These are phyloP conservation scores for Leptopilina syphax DNA, from an alignment of 2,888 invertebrate species.

Conservation along the genomic window DNA sequence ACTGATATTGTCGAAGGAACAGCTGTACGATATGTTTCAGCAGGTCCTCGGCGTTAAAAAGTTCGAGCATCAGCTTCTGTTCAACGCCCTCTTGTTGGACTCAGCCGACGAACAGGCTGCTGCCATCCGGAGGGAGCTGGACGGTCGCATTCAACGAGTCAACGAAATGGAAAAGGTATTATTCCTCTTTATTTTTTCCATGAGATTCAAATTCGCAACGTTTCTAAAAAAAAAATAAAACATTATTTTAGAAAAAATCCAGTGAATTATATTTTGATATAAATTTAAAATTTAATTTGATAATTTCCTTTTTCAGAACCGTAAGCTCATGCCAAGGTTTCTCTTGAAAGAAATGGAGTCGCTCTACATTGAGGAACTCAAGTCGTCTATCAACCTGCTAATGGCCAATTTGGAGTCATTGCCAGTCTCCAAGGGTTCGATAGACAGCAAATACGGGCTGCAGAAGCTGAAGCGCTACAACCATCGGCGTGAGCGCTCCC, in stretches of 20 bases:
- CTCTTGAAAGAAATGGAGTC: slow-evolving; percentile 99
- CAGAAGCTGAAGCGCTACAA: slow-evolving; percentile 99
- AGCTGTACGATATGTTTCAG: slow-evolving; percentile 99
- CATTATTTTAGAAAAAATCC: no score
- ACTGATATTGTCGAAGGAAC: slow-evolving; percentile 97
- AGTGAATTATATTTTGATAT: no score
- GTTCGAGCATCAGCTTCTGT: slow-evolving; percentile 99
- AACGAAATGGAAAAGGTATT: slow-evolving; percentile 96
- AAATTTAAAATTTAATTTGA: background rate
- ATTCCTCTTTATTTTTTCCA: no score
- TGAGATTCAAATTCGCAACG: slow-evolving; percentile 53
- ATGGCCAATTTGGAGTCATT: slow-evolving; percentile 99
- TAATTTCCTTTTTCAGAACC: slow-evolving; percentile 82
- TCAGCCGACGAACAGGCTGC: slow-evolving; percentile 99
- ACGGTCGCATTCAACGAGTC: slow-evolving; percentile 97
- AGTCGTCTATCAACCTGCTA: slow-evolving; percentile 97
- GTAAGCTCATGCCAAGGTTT: slow-evolving; percentile 99
- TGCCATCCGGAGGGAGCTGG: slow-evolving; percentile 98
- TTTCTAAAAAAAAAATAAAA: background rate
- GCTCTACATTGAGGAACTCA: slow-evolving; percentile 98
- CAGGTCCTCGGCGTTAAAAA: slow-evolving; percentile 99
- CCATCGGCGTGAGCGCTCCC: slow-evolving; percentile 81
- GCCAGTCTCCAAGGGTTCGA: slow-evolving; percentile 98
- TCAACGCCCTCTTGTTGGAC: slow-evolving; percentile 98
- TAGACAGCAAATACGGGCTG: slow-evolving; percentile 97